A percentile compares a stretch with the other conserved stretches of the same genome.
Evolutionary conservation across 2,888 invertebrate species (phyloP).

Genomic region (Thecophora atra): DNA sequence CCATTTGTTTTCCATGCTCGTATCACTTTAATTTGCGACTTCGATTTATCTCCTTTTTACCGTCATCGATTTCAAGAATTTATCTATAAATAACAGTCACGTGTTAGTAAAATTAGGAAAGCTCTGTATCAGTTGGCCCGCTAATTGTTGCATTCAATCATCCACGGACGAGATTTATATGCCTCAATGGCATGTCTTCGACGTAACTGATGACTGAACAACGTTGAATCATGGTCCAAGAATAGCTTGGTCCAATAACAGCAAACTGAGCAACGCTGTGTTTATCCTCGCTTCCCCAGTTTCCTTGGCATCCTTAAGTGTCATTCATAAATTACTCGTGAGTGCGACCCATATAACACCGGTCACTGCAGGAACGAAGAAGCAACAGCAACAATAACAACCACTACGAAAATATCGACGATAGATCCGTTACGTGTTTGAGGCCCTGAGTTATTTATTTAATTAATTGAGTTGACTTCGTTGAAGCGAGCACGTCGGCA

Average conservation of each 20-base stretch:
- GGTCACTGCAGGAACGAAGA: neutral
- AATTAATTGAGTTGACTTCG: no score
- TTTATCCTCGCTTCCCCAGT: neutral
- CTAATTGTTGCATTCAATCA: constrained; percentile 29
- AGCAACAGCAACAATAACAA: neutral
- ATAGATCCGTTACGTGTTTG: no score
- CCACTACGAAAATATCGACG: neutral
- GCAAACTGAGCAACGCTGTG: neutral
- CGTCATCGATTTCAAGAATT: no score
- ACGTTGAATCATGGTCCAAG: no score
- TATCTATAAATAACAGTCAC: constrained; percentile 23
- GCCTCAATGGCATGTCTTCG: no score
- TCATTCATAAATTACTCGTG: constrained; percentile 37
- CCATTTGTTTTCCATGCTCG: no score
- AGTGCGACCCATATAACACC: no score
- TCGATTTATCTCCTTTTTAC: no score
- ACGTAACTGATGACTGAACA: no score
- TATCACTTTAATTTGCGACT: no score
- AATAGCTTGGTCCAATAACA: neutral
- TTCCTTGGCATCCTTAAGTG: neutral
- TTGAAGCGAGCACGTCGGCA: no score
- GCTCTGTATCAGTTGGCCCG: neutral
- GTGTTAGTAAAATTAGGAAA: constrained; percentile 14
- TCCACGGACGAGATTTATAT: constrained; percentile 28
- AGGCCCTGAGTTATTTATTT: no score